These are phyloP conservation scores for Stenichneumon culpator DNA, from an alignment of 2,888 invertebrate species.

Conservation along the genomic window DNA sequence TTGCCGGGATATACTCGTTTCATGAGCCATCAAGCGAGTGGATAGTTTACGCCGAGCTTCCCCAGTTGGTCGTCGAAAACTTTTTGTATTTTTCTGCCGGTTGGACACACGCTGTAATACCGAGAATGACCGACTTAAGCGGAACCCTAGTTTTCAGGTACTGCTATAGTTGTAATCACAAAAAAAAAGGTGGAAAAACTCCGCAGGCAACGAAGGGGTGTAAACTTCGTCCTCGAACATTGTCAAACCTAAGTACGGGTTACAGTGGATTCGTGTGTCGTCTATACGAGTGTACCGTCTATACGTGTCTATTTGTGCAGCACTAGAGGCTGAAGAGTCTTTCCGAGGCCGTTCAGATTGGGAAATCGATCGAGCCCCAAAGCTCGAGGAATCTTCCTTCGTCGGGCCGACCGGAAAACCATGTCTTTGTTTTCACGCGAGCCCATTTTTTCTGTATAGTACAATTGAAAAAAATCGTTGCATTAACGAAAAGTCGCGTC, in stretches of 20 bases:
- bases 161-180: neutral
- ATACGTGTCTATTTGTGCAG: neutral
- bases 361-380: conserved; percentile 8
- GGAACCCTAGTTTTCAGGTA: neutral
- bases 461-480: too few species aligned
- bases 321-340: conserved; percentile 17
- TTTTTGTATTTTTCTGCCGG: conserved; percentile 27
- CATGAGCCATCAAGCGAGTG: conserved; percentile 38
- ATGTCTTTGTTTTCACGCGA: neutral
- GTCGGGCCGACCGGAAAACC: neutral
- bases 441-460: neutral
- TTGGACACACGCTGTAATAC: conserved; percentile 16
- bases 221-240: conserved; percentile 20
- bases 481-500: too few species aligned
- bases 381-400: neutral
- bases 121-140: conserved; percentile 31
- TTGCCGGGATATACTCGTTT: conserved; percentile 41
- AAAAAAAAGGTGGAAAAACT: neutral
- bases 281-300: neutral
- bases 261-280: conserved; percentile 2
- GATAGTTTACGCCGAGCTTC: conserved; percentile 40
- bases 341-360: conserved; percentile 12
- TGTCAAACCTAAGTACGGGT: neutral
- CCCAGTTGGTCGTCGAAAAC: conserved; percentile 12
- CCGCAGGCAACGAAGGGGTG: neutral